Conservation (phyloP, 2,113 vertebrate genomes). For the Eonycteris spelaea region DNA sequence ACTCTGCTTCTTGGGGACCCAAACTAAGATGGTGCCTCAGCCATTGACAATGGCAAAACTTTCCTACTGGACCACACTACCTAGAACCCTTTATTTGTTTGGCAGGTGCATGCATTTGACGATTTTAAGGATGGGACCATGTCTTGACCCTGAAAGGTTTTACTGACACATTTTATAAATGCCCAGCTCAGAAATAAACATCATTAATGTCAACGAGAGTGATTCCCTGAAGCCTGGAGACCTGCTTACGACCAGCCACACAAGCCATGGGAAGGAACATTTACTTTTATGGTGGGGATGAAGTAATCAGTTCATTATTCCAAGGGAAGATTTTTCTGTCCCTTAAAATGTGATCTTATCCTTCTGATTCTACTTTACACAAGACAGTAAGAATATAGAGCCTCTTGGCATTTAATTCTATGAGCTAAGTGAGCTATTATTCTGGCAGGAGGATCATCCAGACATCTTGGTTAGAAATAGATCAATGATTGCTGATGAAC, state of each 20-base stretch:
- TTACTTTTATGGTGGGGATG: neutral
- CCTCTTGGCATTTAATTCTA: conserved; percentile 1
- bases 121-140: neutral
- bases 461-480: conserved; percentile 9
- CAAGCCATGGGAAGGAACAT: neutral
- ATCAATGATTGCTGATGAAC: conserved; percentile 10
- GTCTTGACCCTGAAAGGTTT: neutral
- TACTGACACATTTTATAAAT: neutral
- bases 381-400: neutral
- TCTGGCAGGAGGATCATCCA: neutral
- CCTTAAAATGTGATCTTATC: neutral
- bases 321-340: neutral
- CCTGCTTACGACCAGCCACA: neutral
- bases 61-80: neutral
- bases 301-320: neutral
- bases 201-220: neutral
- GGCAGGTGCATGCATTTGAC: neutral
- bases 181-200: neutral
- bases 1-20: neutral
- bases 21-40: neutral
- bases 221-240: neutral
- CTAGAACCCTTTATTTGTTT: neutral
- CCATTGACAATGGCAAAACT: neutral
- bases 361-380: neutral
- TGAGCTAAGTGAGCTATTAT: neutral